Base-by-base conservation (phyloP, 2,797 vertebrate genomes). In the Allobates femoralis region DNA sequence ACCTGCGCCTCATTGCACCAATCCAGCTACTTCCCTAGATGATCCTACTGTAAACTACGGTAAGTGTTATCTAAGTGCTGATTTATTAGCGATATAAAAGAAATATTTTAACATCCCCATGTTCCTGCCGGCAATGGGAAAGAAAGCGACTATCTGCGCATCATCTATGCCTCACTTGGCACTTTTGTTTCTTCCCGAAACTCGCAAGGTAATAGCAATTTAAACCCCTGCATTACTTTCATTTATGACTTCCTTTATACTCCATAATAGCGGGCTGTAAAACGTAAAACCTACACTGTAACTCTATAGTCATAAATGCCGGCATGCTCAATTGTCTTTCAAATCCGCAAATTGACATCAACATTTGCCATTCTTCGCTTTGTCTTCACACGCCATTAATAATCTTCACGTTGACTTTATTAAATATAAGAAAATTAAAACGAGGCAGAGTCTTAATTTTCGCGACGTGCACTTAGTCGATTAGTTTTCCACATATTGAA, bases 271-370 rank as follows among this genome's bases (percentile, higher is more conserved):
- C 78, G 51, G 46, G 37, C 79, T 21, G 46, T 86, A 86, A 82
- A 86, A 82, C 41, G 58, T 76, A 81, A 86, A 77, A 83, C 46
- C 80, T 77, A 83, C 85, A 86, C 51, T 30, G 53, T 82, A 82
- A 69, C 73, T 67, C 73, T 62, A 67, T 15, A 32, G 55, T n/a
- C 37, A 46, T 82, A 81, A 86, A 83, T 50, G 69, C 41, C 58
- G 28, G 76, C 84, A 79, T 46, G 51, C 41, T 74, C 85, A 55
- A 56, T 86, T 86, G 69, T 69, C 37, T 77, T 81, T 77, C 26
- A 83, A 26, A 82, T 81, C 71, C 26, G 69, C 71, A 82, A 78
- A 77, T 82, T 66, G 79, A 86, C 71, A 86, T 86, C 85, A 86
- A 55, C 85, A 82, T 78, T 86, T 78, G 19, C 67, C 26, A 69